These are phyloP conservation scores for Condylostylus longicornis DNA, from an alignment of 1,140 invertebrate genomes.

Conservation along the genomic window DNA sequence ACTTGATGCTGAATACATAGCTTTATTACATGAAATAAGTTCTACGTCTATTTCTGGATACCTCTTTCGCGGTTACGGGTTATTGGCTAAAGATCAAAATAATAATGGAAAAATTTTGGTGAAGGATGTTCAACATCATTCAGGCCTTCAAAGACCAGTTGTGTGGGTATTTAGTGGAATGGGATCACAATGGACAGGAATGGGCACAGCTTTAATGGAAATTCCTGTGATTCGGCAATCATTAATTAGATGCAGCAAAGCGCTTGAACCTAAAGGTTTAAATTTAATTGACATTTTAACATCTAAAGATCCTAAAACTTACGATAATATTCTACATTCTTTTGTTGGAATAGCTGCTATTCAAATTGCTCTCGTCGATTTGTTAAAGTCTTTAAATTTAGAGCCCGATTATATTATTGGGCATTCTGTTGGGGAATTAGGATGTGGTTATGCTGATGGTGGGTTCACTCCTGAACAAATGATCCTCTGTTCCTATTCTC, in stretches of 20 bases:
- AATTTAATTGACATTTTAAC: constrained; percentile 63
- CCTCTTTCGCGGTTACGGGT: constrained; percentile 35
- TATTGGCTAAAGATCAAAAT: constrained; percentile 35
- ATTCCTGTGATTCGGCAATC: constrained; percentile 53
- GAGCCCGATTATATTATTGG: constrained; percentile 64
- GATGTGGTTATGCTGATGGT: constrained; percentile 72
- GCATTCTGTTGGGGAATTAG: constrained; percentile 66
- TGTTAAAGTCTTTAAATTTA: constrained; percentile 52
- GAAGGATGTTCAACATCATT: constrained; percentile 35
- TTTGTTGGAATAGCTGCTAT: constrained; percentile 80
- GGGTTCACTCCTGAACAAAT: constrained; percentile 64
- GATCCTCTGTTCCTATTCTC: constrained; percentile 60
- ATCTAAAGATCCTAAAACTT: constrained; percentile 49
- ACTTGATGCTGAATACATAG: constrained; percentile 35
- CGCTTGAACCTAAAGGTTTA: constrained; percentile 53
- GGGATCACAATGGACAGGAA: constrained; percentile 72
- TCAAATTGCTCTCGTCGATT: constrained; percentile 66
- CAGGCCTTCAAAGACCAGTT: constrained; percentile 42
- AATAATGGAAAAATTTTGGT: constrained; percentile 26
- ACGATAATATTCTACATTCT: constrained; percentile 64
- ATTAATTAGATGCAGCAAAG: constrained; percentile 51
- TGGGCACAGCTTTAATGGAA: constrained; percentile 44
- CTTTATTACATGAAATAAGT: constrained; percentile 34
- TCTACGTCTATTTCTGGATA: constrained; percentile 34
- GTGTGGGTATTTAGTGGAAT: constrained; percentile 80